Evolutionary conservation across 2,797 vertebrate genomes (phyloP), one percentile per base, ranked within the genome.

Genomic region (Gephyroberyx darwinii): DNA sequence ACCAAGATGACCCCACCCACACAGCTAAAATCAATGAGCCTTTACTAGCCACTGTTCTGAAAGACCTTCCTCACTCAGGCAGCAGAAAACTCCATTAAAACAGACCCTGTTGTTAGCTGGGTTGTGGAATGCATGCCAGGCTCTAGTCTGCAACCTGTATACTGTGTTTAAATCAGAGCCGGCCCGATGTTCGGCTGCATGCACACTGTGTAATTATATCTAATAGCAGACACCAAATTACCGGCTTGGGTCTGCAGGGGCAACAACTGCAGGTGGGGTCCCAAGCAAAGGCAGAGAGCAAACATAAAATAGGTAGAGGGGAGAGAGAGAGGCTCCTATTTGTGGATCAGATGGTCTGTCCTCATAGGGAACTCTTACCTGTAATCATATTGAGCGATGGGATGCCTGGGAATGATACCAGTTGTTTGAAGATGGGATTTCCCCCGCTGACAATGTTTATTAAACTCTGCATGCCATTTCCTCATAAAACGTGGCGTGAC

Each of bases 141-240:
- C 74, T 71, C 35, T 75, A 67, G 74, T 88, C 87, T 89, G 76
- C 65, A 68, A 51, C 63, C 53, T 75, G 62, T 57, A 84, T 75
- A 74, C 80, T 77, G 71, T 84, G 76, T 86, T 92, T 91, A 89
- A 80, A 88, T 57, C 52, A 65, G 77, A 74, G 77, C 39, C 45
- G 48, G 74, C 73, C 56, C 68, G 69, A 39, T 1, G n/a, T 57
- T 76, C 35, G 3, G 31, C 80, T 75, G 52, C 58, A 41, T 66
- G 58, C 77, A 37, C 0, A 33, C 65, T 30, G 78, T 92, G 80
- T 91, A 89, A 92, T 92, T 93, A 93, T 47, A 82, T 81, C 80
- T 48, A 71, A 75, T 16, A 68, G 77, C 89, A 92, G 89, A 93
- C 88, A 78, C 83, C 54, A 82, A 91, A 94, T 93, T 90, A 91